Base-by-base conservation (phyloP, 2,797 vertebrate species). In the Myripristis jacobus region DNA sequence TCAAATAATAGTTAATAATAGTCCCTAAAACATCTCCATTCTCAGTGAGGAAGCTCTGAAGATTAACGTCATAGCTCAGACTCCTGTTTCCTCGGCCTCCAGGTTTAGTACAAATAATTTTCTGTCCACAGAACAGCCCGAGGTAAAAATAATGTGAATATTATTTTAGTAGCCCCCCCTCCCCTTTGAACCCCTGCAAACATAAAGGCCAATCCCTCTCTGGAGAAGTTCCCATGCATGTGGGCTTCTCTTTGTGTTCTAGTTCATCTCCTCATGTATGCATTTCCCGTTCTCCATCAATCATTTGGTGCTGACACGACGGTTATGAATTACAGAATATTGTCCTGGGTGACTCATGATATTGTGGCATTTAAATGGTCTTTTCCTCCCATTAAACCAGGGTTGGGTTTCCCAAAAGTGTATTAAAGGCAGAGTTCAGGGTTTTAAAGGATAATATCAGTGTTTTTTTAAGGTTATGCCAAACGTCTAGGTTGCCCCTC, bases 21-120 rank as follows among this genome's bases (percentile, higher is more conserved):
- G 61, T 74, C 65, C 59, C 75, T 82, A 52, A 81, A 77, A 74
- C 62, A 54, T 81, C 54, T 71, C 66, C 43, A 25, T 64, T 75
- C 67, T 67, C 8, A 24, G 50, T 36, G 50, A 70, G 65, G 70
- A 60, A 24, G 58, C 50, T 29, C 48, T 54, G 68, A 80, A 80
- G 73, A 52, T 44, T 16, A 16, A 44, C 3, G n/a, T 19, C 53
- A 16, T 19, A 34, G 27, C 15, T 31, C 29, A 31, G 29, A 31
- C 29, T 55, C n/a, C 11, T 50, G 47, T 50, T 9, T 50, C 18
- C 38, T 9, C 86, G 77, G 68, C 78, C 66, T 78, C 58, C 70
- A 75, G 61, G 82, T 80, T 57, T 65, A 31, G 41, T n/a, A 19
- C 13, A 73, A 25, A 64, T 27, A 52, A 75, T 43, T 65, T 66